Conservation (phyloP, 2,888 invertebrate species). For the Lymantria monacha region DNA sequence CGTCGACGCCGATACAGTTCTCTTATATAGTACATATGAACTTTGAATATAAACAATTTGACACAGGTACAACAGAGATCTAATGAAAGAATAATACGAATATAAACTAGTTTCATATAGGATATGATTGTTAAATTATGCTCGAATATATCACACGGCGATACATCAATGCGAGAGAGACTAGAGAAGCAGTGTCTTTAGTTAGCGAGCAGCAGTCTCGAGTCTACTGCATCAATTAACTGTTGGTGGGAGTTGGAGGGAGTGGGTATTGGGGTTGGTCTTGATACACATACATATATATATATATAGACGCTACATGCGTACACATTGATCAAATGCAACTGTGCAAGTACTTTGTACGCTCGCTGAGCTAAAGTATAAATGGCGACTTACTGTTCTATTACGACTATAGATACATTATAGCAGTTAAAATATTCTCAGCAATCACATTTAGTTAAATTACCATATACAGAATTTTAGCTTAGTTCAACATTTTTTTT, state of each 20-base stretch:
- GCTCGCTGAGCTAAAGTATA: constrained; percentile 47
- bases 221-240: constrained; percentile 82
- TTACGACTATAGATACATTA: constrained; percentile 61
- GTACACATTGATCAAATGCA: constrained; percentile 55
- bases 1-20: constrained; percentile 63
- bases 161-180: constrained; percentile 76
- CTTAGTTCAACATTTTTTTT: constrained; percentile 76
- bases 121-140: constrained; percentile 79
- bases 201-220: constrained; percentile 65
- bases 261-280: constrained; percentile 57
- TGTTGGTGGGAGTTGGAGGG: constrained; percentile 50
- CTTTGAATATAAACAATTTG: constrained; percentile 74
- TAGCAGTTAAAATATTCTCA: constrained; percentile 79
- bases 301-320: constrained; percentile 45
- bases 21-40: constrained; percentile 69
- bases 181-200: constrained; percentile 76
- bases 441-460: constrained; percentile 79
- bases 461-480: constrained; percentile 81
- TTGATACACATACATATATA: constrained; percentile 53
- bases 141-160: constrained; percentile 60
- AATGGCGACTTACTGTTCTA: constrained; percentile 67
- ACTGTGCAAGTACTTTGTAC: constrained; percentile 15
- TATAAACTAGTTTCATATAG: constrained; percentile 77
- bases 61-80: constrained; percentile 82
- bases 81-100: constrained; percentile 81